Base-by-base conservation (phyloP, 2,113 vertebrate species). In the Sylvilagus bachmani region DNA sequence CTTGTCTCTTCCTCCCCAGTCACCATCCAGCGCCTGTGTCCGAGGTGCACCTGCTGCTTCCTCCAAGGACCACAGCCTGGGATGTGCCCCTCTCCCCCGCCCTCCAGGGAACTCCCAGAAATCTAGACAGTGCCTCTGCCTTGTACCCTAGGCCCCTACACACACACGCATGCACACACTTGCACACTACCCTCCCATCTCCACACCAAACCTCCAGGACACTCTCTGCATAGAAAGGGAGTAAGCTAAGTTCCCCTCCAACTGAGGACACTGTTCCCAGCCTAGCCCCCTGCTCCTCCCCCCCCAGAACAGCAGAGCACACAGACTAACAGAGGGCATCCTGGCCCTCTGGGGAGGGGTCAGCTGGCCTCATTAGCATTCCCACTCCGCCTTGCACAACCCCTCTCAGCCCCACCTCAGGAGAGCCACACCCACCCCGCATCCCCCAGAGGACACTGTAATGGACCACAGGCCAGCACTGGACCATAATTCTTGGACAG, bases 321-420 rank as follows among this genome's bases (percentile, higher is more conserved):
- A n/a, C 14, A 55, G 31, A 27, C 33, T 10, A 5, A 77, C 75
- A 1, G 1, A 4, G 75, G 12, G 27, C 0, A 4, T 31, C 38
- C 71, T 21, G 31, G 8, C 17, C 38, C 36, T 61, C 61, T 58
- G 44, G 58, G 12, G 71, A 24, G 16, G 9, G 70, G 27, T 27
- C 55, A 64, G 6, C 14, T n/a, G 55, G 49, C 24, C 21, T 4
- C 38, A 13, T 24, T 17, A 84, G 13, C 21, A 36, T 29, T 77
- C 53, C 29, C n/a, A 22, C 13, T 51, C 25, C 78, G 10, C 73
- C 31, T 78, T 66, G 51, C 44, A 13, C 22, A 36, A 22, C n/a
- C 69, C 67, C n/a, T 38, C 71, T 25, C 80, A 25, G 13, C 83
- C 24, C 83, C 22, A 29, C 27, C 71, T 51, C 5, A 3, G 25